phyloP scores from a whole-genome alignment of 2,113 vertebrate genomes.

The Atrichornis clamosus region DNA sequence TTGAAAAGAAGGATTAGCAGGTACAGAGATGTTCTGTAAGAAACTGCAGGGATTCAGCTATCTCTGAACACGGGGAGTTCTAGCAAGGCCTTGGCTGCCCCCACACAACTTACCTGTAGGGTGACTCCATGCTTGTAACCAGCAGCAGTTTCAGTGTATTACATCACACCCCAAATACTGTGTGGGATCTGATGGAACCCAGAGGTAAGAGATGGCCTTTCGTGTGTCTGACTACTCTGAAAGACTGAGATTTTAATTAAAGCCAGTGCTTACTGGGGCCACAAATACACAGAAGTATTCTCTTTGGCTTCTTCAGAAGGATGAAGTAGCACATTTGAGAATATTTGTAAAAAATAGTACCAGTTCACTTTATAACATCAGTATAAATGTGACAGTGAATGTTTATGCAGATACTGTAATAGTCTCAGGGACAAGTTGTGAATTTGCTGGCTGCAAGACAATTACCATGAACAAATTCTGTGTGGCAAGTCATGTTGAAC shows the following conservation, averaged over 20 bases:
- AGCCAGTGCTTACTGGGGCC: background rate
- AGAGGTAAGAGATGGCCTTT: background rate
- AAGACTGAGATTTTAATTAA: background rate
- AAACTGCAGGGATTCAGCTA: background rate
- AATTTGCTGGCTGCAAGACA: background rate
- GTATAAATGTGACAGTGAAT: background rate
- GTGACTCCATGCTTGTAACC: background rate
- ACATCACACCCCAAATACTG: background rate
- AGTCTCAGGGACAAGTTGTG: background rate
- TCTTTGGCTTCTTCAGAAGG: background rate
- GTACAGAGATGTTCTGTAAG: background rate
- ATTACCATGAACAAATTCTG: background rate
- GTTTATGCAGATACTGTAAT: background rate
- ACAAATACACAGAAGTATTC: background rate
- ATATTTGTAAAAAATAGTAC: background rate
- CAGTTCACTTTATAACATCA: background rate
- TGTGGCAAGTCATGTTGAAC: background rate
- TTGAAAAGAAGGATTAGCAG: background rate
- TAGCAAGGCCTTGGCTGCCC: background rate
- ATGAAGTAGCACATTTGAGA: background rate
- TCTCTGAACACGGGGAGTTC: background rate
- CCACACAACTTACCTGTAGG: background rate
- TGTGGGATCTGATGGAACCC: background rate
- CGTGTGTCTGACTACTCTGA: background rate
- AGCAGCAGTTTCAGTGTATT: background rate